Conservation (phyloP, 2,113 vertebrate species). For the Furnarius figulus region DNA sequence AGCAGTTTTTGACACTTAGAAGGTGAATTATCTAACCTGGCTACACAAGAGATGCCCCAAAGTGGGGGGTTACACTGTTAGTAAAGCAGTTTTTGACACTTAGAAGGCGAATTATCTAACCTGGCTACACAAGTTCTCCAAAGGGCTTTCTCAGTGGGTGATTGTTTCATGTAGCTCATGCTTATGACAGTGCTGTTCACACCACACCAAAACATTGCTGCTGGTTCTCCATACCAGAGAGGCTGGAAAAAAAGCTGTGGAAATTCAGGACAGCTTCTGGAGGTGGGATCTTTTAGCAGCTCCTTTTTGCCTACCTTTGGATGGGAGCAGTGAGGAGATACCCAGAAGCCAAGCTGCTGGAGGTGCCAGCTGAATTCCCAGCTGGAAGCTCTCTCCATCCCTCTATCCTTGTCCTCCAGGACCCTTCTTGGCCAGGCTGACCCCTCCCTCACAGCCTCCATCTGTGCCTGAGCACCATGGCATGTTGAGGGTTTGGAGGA, state of each 20-base stretch:
- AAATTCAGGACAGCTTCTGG: neutral
- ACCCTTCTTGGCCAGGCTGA: neutral
- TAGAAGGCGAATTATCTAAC: neutral
- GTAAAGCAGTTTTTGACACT: neutral
- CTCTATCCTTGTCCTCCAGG: neutral
- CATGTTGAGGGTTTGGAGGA: rapidly evolving
- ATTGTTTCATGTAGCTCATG: neutral
- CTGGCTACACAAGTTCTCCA: neutral
- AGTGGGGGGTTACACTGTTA: no score
- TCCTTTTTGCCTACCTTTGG: neutral
- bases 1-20: neutral
- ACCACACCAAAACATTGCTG: neutral
- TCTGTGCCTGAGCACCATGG: neutral
- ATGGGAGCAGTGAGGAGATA: neutral
- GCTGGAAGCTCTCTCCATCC: neutral
- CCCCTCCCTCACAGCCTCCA: neutral
- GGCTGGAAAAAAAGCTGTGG: neutral
- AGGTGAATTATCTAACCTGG: neutral
- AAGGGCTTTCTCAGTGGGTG: neutral
- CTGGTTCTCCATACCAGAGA: neutral
- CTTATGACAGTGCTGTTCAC: neutral
- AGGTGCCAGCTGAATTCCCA: neutral
- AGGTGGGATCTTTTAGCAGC: neutral
- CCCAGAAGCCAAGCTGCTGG: neutral
- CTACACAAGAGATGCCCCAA: neutral